These are phyloP conservation scores for Patella pellucida DNA, from an alignment of 2,888 invertebrate genomes.

Conservation along the genomic window DNA sequence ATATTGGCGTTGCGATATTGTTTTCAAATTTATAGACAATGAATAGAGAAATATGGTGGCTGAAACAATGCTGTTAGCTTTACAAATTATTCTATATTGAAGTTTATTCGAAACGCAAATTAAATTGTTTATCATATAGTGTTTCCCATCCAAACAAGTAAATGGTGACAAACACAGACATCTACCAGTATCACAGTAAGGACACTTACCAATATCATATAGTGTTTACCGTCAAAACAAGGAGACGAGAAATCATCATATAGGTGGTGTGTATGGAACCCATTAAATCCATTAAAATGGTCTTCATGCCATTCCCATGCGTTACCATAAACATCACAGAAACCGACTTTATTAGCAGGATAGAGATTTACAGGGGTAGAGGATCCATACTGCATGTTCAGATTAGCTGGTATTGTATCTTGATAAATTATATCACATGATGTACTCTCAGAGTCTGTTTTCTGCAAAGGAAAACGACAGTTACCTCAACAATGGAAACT, in stretches of 20 bases:
- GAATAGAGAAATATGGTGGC: too few relatives aligned
- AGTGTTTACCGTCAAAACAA: slow-evolving; percentile 68
- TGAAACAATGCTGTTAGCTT: too few relatives aligned
- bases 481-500: not conserved
- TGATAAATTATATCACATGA: slow-evolving; percentile 59
- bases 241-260: slow-evolving; percentile 70
- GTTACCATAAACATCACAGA: slow-evolving; percentile 68
- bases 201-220: slow-evolving; percentile 62
- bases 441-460: slow-evolving; percentile 42
- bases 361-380: slow-evolving; percentile 68
- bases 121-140: too few relatives aligned
- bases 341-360: slow-evolving; percentile 56
- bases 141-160: too few relatives aligned
- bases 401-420: slow-evolving; percentile 51
- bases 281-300: slow-evolving; percentile 67
- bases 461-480: slow-evolving; percentile 35
- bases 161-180: too few relatives aligned
- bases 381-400: slow-evolving; percentile 64
- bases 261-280: slow-evolving; percentile 58
- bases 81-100: too few relatives aligned
- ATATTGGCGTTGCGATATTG: too few relatives aligned
- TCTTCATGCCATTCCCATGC: slow-evolving; percentile 70
- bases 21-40: too few relatives aligned
- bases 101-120: too few relatives aligned
- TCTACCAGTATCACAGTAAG: too few relatives aligned